Percentiles rank a stretch among this genome's conserved stretches.
Conservation (phyloP, 1,140 invertebrate genomes). For the Drosophila malerkotliana region DNA sequence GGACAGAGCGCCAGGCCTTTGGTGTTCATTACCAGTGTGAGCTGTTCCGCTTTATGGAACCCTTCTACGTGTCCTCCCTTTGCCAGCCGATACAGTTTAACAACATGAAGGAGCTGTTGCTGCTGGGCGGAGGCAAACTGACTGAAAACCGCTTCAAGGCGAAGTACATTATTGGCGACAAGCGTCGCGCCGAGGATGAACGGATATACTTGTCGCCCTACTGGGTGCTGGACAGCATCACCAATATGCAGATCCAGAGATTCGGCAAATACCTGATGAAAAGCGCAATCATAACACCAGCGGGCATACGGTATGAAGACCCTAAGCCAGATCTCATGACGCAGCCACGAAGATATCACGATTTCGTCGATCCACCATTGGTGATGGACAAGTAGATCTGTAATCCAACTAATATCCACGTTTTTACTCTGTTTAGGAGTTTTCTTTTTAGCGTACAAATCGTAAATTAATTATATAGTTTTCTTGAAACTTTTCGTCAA, state of each 20-base stretch:
- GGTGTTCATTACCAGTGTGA: constrained; percentile 84
- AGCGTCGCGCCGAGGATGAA: constrained; percentile 56
- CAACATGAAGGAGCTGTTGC: constrained; percentile 84
- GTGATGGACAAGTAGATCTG: constrained; percentile 54
- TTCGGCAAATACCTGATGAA: constrained; percentile 73
- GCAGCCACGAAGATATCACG: neutral
- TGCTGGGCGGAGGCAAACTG: constrained; percentile 84
- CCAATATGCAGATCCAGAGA: constrained; percentile 68
- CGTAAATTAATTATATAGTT: neutral
- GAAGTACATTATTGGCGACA: constrained; percentile 84
- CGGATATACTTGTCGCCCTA: constrained; percentile 83
- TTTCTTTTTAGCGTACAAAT: neutral
- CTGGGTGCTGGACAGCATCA: constrained; percentile 85
- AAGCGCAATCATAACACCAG: constrained; percentile 59
- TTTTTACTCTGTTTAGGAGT: constrained; percentile 3
- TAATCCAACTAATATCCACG: neutral
- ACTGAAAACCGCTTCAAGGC: constrained; percentile 81
- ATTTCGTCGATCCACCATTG: constrained; percentile 49
- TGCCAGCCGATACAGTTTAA: constrained; percentile 70
- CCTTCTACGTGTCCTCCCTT: constrained; percentile 84
- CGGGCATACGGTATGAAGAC: constrained; percentile 55
- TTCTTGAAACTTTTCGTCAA: neutral
- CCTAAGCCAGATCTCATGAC: neutral
- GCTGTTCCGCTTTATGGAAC: constrained; percentile 84
- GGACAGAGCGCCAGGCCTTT: constrained; percentile 85